phyloP scores from a whole-genome alignment of 2,888 invertebrate species.

The Meteorus cinctellus region DNA sequence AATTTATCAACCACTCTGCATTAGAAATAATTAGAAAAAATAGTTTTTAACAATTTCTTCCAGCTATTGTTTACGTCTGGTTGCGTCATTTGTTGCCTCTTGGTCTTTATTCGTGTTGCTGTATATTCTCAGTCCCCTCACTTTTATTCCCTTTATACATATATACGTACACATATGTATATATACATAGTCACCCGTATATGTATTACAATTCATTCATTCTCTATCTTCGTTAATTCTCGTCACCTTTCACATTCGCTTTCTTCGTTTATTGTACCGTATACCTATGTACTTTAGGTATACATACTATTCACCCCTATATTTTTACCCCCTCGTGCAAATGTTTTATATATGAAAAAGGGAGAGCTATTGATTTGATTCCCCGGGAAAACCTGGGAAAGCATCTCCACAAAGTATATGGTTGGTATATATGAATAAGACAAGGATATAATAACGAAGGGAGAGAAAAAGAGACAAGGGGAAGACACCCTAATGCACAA shows the following conservation, averaged over 20 bases:
- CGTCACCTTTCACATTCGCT: slow-evolving; percentile 28
- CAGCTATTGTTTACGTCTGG: slow-evolving; percentile 63
- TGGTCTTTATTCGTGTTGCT: slow-evolving; percentile 11
- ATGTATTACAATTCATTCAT: slow-evolving; percentile 33
- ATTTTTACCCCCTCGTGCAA: slow-evolving; percentile 37
- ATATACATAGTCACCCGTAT: slow-evolving; percentile 30
- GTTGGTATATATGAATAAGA: slow-evolving; percentile 12
- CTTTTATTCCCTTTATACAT: background rate
- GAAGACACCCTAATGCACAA: slow-evolving; percentile 21
- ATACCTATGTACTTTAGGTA: background rate
- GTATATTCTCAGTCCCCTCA: background rate
- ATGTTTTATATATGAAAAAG: slow-evolving; percentile 62
- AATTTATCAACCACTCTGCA: background rate
- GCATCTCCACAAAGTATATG: background rate
- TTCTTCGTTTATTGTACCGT: slow-evolving; percentile 27
- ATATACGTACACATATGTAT: background rate
- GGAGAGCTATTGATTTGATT: slow-evolving; percentile 71
- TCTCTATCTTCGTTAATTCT: slow-evolving; percentile 42
- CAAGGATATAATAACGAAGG: background rate
- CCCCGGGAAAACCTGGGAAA: slow-evolving; percentile 67
- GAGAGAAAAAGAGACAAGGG: background rate
- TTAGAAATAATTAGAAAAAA: background rate
- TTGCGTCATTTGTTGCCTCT: slow-evolving; percentile 48
- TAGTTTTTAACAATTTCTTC: slow-evolving; percentile 14
- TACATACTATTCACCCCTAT: background rate